Evolutionary conservation across 2,113 vertebrate species (phyloP).

Genomic region (Tragelaphus scriptus): DNA sequence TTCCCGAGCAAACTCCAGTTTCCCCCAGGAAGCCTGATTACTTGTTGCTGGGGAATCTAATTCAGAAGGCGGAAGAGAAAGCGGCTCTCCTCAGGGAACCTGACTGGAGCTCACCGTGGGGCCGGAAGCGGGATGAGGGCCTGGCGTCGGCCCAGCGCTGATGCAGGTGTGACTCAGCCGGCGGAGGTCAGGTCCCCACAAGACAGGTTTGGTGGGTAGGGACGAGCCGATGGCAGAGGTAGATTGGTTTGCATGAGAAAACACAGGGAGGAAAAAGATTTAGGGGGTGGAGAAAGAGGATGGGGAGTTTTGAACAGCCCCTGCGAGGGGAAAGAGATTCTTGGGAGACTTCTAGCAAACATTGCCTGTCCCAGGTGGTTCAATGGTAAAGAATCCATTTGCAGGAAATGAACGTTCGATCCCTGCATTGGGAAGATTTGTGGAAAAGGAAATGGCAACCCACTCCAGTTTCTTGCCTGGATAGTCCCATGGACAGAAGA

Average conservation of each 20-base stretch:
- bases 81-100: background rate
- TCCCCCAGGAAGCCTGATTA: background rate
- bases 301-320: background rate
- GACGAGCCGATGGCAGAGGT: background rate
- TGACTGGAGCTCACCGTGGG: background rate
- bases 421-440: background rate
- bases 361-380: background rate
- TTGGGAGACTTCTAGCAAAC: background rate
- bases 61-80: background rate
- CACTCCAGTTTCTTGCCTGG: background rate
- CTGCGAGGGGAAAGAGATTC: background rate
- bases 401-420: background rate
- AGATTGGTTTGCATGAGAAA: conserved; percentile 1
- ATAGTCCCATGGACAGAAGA: background rate
- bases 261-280: background rate
- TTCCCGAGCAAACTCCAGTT: background rate
- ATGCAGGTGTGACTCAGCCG: conserved; percentile 57
- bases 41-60: background rate
- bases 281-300: background rate
- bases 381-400: background rate
- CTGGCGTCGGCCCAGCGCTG: background rate
- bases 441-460: background rate
- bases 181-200: conserved; percentile 42
- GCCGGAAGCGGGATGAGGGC: conserved; percentile 13
- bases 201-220: conserved; percentile 47